These are phyloP conservation scores for Saturnia pavonia DNA, from an alignment of 2,888 invertebrate species.

Conservation along the genomic window DNA sequence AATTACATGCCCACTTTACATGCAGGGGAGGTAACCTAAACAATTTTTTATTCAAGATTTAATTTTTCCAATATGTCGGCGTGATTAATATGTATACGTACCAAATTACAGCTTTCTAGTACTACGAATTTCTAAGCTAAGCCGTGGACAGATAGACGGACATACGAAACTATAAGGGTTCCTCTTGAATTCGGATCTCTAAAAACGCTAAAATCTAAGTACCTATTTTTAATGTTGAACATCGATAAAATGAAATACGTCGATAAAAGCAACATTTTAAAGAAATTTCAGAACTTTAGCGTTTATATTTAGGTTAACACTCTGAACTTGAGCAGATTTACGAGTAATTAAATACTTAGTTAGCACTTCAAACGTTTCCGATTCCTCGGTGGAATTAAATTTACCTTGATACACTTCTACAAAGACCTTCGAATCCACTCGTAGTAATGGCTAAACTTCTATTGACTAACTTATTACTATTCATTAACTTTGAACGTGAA, in stretches of 20 bases:
- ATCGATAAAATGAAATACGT: background rate
- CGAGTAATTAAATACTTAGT: conserved; percentile 4
- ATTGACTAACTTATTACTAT: conserved; percentile 5
- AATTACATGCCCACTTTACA: no score
- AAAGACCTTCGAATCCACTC: conserved; percentile 1
- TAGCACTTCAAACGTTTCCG: conserved; percentile 4
- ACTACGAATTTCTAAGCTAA: no score
- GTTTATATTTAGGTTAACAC: background rate
- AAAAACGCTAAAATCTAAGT: background rate
- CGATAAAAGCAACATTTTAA: background rate
- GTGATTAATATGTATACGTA: no score
- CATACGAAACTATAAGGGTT: no score
- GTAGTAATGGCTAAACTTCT: conserved; percentile 7
- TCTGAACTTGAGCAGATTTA: background rate
- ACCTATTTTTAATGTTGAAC: background rate
- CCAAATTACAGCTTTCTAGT: no score
- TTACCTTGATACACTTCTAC: conserved; percentile 6
- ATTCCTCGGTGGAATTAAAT: background rate
- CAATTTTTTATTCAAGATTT: no score
- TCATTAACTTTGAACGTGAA: conserved; percentile 9
- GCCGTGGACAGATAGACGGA: no score
- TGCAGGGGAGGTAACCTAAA: no score
- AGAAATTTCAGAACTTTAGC: background rate
- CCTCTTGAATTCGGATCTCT: no score
- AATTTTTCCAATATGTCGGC: no score